Evolutionary conservation across 2,888 invertebrate species (phyloP).

Genomic region (Drosophila longiperda): DNA sequence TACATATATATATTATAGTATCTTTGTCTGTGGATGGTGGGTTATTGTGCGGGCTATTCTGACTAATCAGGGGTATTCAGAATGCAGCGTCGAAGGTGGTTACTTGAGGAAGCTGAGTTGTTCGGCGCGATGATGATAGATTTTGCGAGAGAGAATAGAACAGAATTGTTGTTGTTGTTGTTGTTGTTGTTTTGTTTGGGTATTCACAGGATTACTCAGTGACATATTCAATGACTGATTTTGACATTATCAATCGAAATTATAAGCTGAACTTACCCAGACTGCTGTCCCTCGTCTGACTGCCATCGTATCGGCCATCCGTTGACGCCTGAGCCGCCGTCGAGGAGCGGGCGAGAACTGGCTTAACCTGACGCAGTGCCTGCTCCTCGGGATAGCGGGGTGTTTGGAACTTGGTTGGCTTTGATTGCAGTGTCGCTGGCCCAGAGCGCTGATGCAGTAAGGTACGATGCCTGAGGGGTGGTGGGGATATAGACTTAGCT

Average conservation of each 20-base stretch:
- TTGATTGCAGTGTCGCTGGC: slow-evolving; percentile 84
- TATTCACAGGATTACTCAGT: slow-evolving; percentile 59
- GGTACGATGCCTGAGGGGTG: slow-evolving; percentile 85
- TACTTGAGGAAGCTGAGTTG: slow-evolving; percentile 43
- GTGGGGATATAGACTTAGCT: slow-evolving; percentile 85
- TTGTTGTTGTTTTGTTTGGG: slow-evolving; percentile 17
- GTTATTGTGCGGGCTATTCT: slow-evolving; percentile 27
- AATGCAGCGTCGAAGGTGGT: slow-evolving; percentile 73
- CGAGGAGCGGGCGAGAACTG: slow-evolving; percentile 74
- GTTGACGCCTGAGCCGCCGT: slow-evolving; percentile 70
- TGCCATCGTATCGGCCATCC: slow-evolving; percentile 79
- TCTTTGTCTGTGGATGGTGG: slow-evolving; percentile 51
- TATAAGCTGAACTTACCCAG: slow-evolving; percentile 80
- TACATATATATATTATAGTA: slow-evolving; percentile 1
- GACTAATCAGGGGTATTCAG: slow-evolving; percentile 36
- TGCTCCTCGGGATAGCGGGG: slow-evolving; percentile 85
- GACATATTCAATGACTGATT: slow-evolving; percentile 15
- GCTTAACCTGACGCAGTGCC: slow-evolving; percentile 82
- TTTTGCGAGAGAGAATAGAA: slow-evolving; percentile 54
- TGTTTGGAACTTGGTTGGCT: slow-evolving; percentile 84
- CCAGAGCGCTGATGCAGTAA: slow-evolving; percentile 85
- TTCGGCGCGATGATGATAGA: slow-evolving; percentile 31
- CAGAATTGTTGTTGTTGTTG: slow-evolving; percentile 40
- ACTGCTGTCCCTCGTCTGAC: slow-evolving; percentile 84
- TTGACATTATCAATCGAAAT: neutral